Conservation (phyloP, 2,888 invertebrate species). For the Drosophila conformis region DNA sequence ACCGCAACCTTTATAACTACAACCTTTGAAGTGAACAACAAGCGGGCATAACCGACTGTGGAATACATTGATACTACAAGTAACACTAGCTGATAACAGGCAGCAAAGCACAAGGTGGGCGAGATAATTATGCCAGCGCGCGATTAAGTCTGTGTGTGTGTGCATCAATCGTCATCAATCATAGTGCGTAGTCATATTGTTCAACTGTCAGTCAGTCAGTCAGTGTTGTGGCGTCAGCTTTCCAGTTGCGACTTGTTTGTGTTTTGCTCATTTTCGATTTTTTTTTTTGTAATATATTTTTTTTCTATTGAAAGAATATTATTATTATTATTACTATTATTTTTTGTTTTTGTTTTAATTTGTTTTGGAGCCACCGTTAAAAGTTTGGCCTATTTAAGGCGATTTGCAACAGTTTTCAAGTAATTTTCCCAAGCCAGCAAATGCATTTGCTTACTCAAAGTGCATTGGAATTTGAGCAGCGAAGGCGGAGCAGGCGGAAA, state of each 20-base stretch:
- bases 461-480: neutral
- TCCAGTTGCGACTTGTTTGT: neutral
- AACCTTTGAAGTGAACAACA: no score
- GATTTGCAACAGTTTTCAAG: conserved; percentile 8
- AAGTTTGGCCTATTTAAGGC: conserved; percentile 9
- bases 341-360: neutral
- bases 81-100: no score
- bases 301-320: neutral
- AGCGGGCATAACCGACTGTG: no score
- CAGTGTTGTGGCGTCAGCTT: neutral
- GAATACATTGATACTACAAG: no score
- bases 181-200: conserved; percentile 8
- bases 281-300: conserved; percentile 4
- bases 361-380: conserved; percentile 4
- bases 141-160: conserved; percentile 4
- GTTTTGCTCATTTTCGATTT: neutral
- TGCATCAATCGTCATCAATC: no score
- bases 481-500: neutral
- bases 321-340: neutral
- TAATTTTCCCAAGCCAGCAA: conserved; percentile 5
- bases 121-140: conserved; percentile 7
- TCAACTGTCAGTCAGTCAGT: neutral
- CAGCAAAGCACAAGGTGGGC: no score
- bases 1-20: no score
- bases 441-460: conserved; percentile 58